Evolutionary conservation across 30 jellyfish, hydroid and myxozoan genomes (phyloP).

Genomic region (Aurelia aurita complex sp. Pacific): DNA sequence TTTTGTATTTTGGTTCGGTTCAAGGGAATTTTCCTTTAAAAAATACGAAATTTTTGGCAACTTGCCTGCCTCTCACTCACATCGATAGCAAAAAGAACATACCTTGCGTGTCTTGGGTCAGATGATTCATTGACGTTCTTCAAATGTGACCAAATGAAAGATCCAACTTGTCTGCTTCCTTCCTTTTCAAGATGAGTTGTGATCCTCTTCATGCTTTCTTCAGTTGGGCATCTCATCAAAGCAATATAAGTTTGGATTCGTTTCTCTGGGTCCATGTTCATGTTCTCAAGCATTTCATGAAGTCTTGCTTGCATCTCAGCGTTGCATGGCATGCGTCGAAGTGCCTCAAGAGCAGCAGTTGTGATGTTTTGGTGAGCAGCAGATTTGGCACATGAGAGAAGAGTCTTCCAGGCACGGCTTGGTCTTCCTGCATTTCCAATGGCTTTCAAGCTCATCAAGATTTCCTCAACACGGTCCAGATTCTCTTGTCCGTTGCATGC

Average conservation of each 20-base stretch:
- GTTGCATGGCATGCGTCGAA: conserved; percentile 97
- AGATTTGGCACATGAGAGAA: conserved; percentile 84
- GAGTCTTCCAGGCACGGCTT: conserved; percentile 71
- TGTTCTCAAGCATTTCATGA: conserved; percentile 51
- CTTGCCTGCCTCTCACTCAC: too few relatives aligned
- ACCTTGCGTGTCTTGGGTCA: conserved; percentile 86
- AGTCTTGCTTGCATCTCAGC: conserved; percentile 46
- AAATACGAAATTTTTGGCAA: too few relatives aligned
- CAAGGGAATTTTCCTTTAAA: too few relatives aligned
- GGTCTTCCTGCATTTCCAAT: conserved; percentile 98
- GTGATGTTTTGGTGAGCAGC: conserved; percentile 94
- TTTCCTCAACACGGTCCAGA: conserved; percentile 91
- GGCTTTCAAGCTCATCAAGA: conserved; percentile 90
- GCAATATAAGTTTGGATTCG: conserved; percentile 91
- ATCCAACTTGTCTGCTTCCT: conserved; percentile 86
- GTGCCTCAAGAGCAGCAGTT: conserved; percentile 94
- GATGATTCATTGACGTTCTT: conserved; percentile 92
- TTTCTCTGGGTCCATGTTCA: conserved; percentile 81
- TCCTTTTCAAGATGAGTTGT: conserved; percentile 70
- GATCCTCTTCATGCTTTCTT: conserved; percentile 56
- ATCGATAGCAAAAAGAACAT: neutral
- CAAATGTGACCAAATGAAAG: conserved; percentile 89
- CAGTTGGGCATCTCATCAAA: conserved; percentile 92
- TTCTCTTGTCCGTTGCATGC: conserved; percentile 87
- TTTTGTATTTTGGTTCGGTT: too few relatives aligned